Base-by-base conservation (phyloP, 64 coral and sea anemone genomes). In the Montipora efflorescens region DNA sequence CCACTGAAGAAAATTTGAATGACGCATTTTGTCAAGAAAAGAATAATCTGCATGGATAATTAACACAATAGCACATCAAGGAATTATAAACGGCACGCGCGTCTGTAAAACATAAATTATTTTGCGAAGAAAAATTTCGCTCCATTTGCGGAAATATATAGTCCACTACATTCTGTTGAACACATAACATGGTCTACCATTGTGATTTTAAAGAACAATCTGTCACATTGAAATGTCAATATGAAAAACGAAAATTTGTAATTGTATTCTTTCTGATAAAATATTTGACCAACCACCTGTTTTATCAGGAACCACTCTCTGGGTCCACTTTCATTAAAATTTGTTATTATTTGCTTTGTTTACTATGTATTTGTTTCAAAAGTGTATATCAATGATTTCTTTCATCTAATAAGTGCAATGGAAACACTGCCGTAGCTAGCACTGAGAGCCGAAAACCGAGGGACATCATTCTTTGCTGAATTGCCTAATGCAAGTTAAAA, bases 221-320 rank as follows among this genome's bases (percentile, higher is more conserved):
- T 64, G 61, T 14, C 52, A 55, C 14, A 64, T 4, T 64, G 14
- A 57, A 57, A 11, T 57, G 11, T 6, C 53, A 57, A 57, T 57
- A 57, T 6, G 16, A 16, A 68, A 68, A n/a, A 18, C 16, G 18
- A 68, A 18, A n/a, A 18, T 18, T 68, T 13, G 12, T 4, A 1
- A 12, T 68, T 68, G 4, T 71, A 21, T 71, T 71, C 18, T 21
- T 71, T 23, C 21, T 19, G 18, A 18, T 82, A 10, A 82, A 82
- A 82, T 62, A 82, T 82, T 81, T 82, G 79, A 61, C 21, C 23
- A 61, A 82, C 22, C 79, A 82, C 79, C 79, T 82, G 53, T 82
- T 80, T 80, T 28, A 82, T 28, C 11, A 80, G 59, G 59, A 49
- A 18, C 19, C 5, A 2, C 52, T 82, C 36, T 62, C 53, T 23